Evolutionary conservation across 1,140 invertebrate species (phyloP).

Genomic region (Thereuonema tuberculata): DNA sequence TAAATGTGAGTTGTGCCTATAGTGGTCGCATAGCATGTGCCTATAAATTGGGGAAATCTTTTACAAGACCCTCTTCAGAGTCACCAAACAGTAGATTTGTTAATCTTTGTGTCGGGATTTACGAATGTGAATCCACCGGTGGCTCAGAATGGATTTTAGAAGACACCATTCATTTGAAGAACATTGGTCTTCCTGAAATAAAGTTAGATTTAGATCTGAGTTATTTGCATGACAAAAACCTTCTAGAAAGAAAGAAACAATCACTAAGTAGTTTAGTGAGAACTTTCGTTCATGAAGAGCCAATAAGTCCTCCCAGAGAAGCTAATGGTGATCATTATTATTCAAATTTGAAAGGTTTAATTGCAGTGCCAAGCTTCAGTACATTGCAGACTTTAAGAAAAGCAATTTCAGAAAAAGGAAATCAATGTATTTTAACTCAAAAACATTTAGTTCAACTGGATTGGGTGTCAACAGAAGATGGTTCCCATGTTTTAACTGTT

Average conservation of each 20-base stretch:
- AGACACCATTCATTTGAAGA: conserved; percentile 82
- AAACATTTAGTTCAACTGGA: conserved; percentile 71
- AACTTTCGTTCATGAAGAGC: conserved; percentile 45
- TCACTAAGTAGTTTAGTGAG: conserved; percentile 50
- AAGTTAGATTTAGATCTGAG: conserved; percentile 60
- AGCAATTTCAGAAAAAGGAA: conserved; percentile 79
- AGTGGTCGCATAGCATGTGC: conserved; percentile 92
- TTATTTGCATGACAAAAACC: conserved; percentile 64
- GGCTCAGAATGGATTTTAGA: conserved; percentile 97
- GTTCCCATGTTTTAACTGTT: conserved; percentile 92
- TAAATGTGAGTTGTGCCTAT: conserved; percentile 92
- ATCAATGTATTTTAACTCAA: conserved; percentile 66
- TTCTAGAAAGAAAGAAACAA: conserved; percentile 57
- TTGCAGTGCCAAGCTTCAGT: conserved; percentile 83
- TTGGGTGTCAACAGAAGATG: conserved; percentile 98
- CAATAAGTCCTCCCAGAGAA: conserved; percentile 12
- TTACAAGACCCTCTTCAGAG: conserved; percentile 43
- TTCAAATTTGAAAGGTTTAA: conserved; percentile 36
- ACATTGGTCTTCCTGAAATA: conserved; percentile 67
- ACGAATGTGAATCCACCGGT: conserved; percentile 97
- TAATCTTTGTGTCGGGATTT: conserved; percentile 89
- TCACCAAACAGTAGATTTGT: conserved; percentile 67
- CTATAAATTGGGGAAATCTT: conserved; percentile 51
- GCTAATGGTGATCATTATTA: conserved; percentile 1
- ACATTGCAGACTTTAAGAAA: conserved; percentile 75